A percentile compares a stretch with the other conserved stretches of the same genome.
phyloP scores from a whole-genome alignment of 2,113 vertebrate species.

The Oxyura jamaicensis region DNA sequence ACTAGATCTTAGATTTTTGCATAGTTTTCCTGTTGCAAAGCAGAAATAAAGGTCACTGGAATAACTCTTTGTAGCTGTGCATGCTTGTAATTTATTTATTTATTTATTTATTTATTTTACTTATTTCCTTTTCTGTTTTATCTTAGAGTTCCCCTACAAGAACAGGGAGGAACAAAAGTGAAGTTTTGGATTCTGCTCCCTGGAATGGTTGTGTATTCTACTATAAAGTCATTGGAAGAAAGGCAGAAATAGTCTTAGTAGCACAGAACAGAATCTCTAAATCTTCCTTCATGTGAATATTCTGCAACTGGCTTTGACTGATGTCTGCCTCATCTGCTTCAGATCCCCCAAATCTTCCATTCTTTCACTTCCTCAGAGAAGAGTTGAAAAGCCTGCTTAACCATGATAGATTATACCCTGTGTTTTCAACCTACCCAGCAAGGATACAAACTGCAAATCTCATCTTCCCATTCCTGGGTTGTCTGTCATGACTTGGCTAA shows the following conservation, averaged over 20 bases:
- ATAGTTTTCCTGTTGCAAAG: neutral
- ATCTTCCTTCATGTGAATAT: neutral
- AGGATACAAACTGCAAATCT: neutral
- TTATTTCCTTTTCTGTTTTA: neutral
- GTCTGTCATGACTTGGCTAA: neutral
- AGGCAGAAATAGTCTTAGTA: neutral
- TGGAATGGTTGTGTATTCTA: neutral
- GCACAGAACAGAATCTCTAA: neutral
- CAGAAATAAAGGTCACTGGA: neutral
- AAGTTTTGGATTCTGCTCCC: neutral
- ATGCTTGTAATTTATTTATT: neutral
- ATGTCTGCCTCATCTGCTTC: neutral
- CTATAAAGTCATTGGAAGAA: neutral
- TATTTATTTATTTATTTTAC: neutral
- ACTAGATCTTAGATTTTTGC: neutral
- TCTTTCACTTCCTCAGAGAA: neutral
- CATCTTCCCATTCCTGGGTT: neutral
- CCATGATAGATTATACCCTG: neutral
- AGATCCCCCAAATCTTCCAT: neutral
- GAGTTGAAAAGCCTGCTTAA: neutral
- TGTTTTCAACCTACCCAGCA: neutral
- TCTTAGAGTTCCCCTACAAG: neutral
- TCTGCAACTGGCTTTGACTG: neutral
- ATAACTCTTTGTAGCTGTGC: neutral
- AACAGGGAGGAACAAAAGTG: neutral